phyloP scores from a whole-genome alignment of 2,888 invertebrate genomes.

The Phragmatobia fuliginosa region DNA sequence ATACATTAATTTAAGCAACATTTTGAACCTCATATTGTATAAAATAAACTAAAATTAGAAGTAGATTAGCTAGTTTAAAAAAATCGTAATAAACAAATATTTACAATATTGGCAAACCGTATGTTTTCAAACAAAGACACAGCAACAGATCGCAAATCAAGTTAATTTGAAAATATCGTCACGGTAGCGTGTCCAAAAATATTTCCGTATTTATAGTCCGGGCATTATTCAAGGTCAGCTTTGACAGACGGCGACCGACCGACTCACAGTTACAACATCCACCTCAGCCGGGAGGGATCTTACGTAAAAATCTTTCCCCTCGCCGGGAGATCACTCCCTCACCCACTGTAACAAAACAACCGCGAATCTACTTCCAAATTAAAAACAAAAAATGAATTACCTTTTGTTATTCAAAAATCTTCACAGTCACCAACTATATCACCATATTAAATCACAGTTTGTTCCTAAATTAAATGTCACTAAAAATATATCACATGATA shows the following conservation, averaged over 20 bases:
- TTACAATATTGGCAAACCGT: constrained; percentile 34
- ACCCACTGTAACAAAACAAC: constrained; percentile 45
- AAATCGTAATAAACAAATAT: constrained; percentile 21
- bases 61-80: constrained; percentile 39
- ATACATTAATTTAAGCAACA: constrained; percentile 31
- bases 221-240: constrained; percentile 79
- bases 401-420: constrained; percentile 79
- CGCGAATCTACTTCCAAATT: constrained; percentile 65
- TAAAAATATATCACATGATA: constrained; percentile 84
- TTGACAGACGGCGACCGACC: constrained; percentile 75
- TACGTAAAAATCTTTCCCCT: constrained; percentile 71
- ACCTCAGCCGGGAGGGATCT: constrained; percentile 65
- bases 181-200: constrained; percentile 73
- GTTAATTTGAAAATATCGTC: constrained; percentile 65
- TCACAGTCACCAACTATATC: constrained; percentile 81
- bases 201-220: constrained; percentile 84
- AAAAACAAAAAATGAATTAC: constrained; percentile 66
- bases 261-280: constrained; percentile 69
- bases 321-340: constrained; percentile 46
- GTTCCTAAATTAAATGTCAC: constrained; percentile 83
- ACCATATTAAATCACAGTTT: constrained; percentile 86
- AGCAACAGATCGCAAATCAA: constrained; percentile 61
- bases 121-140: constrained; percentile 55
- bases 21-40: constrained; percentile 45
- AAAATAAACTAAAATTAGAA: constrained; percentile 25